These are phyloP conservation scores for Doryteuthis pealeii DNA, from an alignment of 1,140 invertebrate genomes.

Conservation along the genomic window DNA sequence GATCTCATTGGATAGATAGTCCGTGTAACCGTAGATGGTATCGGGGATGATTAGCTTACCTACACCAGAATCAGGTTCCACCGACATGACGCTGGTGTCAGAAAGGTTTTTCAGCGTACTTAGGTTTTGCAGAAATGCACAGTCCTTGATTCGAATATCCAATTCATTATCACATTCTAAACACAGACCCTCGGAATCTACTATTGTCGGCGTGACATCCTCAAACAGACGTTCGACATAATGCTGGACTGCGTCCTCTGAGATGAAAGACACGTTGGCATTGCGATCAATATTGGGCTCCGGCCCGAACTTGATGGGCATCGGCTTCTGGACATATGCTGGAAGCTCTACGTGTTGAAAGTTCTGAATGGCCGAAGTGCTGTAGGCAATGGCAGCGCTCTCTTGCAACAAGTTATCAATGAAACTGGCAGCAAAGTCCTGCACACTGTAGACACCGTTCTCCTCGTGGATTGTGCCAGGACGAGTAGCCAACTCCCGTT, in stretches of 20 bases:
- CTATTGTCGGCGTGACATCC: neutral
- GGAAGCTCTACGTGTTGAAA: constrained; percentile 22
- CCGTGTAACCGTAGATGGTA: neutral
- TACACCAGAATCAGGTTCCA: neutral
- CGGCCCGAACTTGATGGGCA: neutral
- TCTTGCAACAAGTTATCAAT: constrained; percentile 36
- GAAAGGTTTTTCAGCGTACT: neutral
- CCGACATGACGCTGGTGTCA: neutral
- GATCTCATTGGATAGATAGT: neutral
- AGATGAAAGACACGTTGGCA: constrained; percentile 11
- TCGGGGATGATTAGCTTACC: neutral
- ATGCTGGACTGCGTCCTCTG: constrained; percentile 8
- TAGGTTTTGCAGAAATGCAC: neutral
- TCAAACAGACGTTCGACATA: constrained; percentile 2
- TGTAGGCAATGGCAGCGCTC: constrained; percentile 30
- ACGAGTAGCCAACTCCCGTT: constrained; percentile 32
- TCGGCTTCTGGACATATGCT: neutral
- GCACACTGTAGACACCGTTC: constrained; percentile 24
- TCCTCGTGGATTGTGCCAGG: constrained; percentile 52
- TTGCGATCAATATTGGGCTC: constrained; percentile 8
- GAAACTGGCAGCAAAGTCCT: constrained; percentile 43
- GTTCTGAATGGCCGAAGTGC: constrained; percentile 26
- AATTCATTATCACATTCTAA: neutral
- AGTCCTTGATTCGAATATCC: neutral
- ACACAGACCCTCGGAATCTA: neutral